These are phyloP conservation scores for Hystrix cristata DNA, from an alignment of 2,113 vertebrate species.

Conservation along the genomic window DNA sequence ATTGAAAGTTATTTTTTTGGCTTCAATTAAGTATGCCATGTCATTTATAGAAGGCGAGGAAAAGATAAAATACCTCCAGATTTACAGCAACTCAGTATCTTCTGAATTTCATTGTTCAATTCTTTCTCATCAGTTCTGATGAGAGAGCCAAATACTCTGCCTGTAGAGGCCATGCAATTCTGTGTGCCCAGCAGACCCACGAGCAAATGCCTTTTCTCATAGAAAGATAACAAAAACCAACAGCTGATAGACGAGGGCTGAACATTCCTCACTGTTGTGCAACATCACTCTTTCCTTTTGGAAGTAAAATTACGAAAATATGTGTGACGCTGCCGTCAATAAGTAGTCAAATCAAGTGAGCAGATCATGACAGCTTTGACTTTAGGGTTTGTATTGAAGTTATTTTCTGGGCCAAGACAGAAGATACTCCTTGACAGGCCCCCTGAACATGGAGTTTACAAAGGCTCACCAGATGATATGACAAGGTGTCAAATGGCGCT, in stretches of 20 bases:
- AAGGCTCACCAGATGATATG: slow-evolving; percentile 58
- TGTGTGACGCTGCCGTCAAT: slow-evolving; percentile 76
- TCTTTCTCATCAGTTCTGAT: slow-evolving; percentile 4
- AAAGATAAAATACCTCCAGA: slow-evolving; percentile 5
- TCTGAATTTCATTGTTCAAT: neutral
- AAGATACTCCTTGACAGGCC: slow-evolving; percentile 20
- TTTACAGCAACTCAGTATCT: neutral
- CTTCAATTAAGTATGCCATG: neutral
- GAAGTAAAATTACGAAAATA: slow-evolving; percentile 75
- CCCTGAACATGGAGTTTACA: slow-evolving; percentile 13
- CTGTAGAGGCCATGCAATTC: neutral
- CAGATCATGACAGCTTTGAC: slow-evolving; percentile 59
- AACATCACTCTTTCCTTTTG: slow-evolving; percentile 74
- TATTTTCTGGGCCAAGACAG: neutral
- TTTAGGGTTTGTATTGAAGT: slow-evolving; percentile 60
- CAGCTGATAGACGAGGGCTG: neutral
- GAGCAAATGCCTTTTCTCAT: neutral
- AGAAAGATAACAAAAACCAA: slow-evolving; percentile 65
- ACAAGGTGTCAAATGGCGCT: neutral
- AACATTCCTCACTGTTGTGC: slow-evolving; percentile 69
- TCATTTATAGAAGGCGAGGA: slow-evolving; percentile 40
- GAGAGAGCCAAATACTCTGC: slow-evolving; percentile 7
- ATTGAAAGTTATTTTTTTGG: slow-evolving; percentile 42
- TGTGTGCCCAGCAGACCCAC: neutral
- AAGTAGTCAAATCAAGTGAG: slow-evolving; percentile 66